Conservation (phyloP, 2,113 vertebrate genomes). For the Sclerurus mexicanus region DNA sequence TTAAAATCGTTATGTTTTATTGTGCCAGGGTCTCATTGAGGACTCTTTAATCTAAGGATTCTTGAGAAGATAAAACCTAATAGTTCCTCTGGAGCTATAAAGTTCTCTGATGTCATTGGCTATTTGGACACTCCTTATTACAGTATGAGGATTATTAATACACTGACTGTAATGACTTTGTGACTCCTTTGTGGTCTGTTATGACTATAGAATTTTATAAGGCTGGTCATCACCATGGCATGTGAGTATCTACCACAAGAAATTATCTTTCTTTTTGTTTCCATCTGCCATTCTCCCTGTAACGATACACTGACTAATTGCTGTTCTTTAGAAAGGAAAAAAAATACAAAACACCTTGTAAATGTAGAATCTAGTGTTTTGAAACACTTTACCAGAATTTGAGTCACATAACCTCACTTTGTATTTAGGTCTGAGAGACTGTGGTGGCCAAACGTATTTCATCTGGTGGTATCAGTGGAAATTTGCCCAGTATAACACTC, state of each 20-base stretch:
- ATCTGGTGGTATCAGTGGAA: conserved; percentile 14
- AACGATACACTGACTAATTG: background rate
- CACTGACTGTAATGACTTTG: conserved; percentile 17
- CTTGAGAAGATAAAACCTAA: conserved; percentile 74
- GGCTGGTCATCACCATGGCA: background rate
- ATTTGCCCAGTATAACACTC: conserved; percentile 1
- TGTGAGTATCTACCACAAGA: background rate
- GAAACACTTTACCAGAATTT: background rate
- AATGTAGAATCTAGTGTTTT: background rate
- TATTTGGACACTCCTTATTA: conserved; percentile 72
- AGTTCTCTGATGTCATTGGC: conserved; percentile 70
- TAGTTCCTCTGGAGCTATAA: conserved; percentile 65
- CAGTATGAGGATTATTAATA: conserved; percentile 40
- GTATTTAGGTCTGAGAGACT: background rate
- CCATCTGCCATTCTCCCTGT: background rate
- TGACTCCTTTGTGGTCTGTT: conserved; percentile 38
- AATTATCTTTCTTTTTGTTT: background rate
- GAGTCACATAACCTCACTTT: background rate
- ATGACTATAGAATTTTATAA: conserved; percentile 17
- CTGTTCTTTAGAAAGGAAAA: background rate
- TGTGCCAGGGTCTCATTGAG: conserved; percentile 65
- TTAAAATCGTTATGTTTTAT: conserved; percentile 70
- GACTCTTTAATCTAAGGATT: conserved; percentile 73
- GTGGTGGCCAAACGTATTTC: background rate
- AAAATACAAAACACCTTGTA: background rate